Base-by-base conservation (phyloP, 2,113 vertebrate species). In the Daubentonia madagascariensis region DNA sequence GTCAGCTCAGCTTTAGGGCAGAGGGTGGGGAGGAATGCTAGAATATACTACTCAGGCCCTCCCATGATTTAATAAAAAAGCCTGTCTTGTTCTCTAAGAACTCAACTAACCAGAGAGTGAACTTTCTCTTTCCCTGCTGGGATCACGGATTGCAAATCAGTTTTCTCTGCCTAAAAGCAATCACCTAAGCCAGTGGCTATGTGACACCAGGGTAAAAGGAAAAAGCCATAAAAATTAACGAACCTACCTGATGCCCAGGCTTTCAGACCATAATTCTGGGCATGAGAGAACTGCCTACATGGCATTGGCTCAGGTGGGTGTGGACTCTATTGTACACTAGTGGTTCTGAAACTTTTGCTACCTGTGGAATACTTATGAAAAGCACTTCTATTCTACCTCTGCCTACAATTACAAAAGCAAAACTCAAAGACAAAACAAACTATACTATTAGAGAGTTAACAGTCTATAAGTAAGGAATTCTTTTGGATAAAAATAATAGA, bases 201-300 rank as follows among this genome's bases (percentile, higher is more conserved):
- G 97, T 89, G 91, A 97, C 91, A 95, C 91, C 78, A 93, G 96
- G 75, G 95, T 93, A 97, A 96, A 96, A 94, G 28, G 59, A 92
- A 97, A 96, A 92, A 76, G 37, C 30, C 43, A 68, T 98, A 97
- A 98, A 98, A 97, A 92, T 97, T 97, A 98, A 98, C 97, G 96
- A 98, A 32, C 65, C 52, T 92, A 85, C 75, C 80, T 89, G 63
- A 90, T 96, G 84, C 65, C 79, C 80, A 87, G 72, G 50, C 25
- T 97, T 96, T 78, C 48, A 96, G 80, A 91, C 48, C 37, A 45
- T 90, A 96, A 97, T 88, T 97, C 79, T 97, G 75, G 10, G 28
- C 80, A 78, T 76, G n/a, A 35, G 84, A 90, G 52, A 97, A 92
- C 40, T 52, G 43, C 72, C 92, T 85, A 43, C 65, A 92, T 78